These are phyloP conservation scores for Platypus cylindrus DNA, from an alignment of 2,888 invertebrate species.

Conservation along the genomic window DNA sequence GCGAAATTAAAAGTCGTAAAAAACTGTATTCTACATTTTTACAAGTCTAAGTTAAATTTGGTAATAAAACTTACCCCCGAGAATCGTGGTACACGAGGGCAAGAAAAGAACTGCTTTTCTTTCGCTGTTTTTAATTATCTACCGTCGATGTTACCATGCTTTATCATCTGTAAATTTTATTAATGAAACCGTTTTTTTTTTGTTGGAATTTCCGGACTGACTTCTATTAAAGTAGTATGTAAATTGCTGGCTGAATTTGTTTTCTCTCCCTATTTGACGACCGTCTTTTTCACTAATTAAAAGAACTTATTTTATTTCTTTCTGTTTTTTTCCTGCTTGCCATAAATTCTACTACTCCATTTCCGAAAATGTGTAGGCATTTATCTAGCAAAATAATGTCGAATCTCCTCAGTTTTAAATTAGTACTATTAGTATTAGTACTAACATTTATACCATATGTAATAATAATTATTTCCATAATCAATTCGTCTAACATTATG, in stretches of 20 bases:
- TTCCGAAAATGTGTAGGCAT: no score
- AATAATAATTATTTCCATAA: no score
- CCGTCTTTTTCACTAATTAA: conserved; percentile 31
- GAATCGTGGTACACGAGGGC: conserved; percentile 13
- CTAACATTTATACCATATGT: no score
- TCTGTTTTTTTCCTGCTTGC: conserved; percentile 28
- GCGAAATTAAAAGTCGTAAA: conserved; percentile 10
- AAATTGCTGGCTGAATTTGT: conserved; percentile 18
- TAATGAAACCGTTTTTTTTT: conserved; percentile 31
- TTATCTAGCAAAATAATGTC: no score
- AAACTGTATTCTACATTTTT: conserved; percentile 11
- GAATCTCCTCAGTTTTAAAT: no score
- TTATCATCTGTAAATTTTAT: conserved; percentile 36
- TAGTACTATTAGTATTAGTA: no score
- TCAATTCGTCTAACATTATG: no score
- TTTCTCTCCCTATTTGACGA: conserved; percentile 18
- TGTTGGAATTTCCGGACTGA: conserved; percentile 16
- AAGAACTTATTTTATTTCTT: conserved; percentile 35
- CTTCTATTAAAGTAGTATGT: conserved; percentile 27
- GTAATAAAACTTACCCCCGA: conserved; percentile 15
- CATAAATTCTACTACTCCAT: no score
- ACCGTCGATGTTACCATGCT: conserved; percentile 27
- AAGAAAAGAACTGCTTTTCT: conserved; percentile 26
- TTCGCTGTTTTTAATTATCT: conserved; percentile 33
- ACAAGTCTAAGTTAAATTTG: conserved; percentile 16